phyloP scores from a whole-genome alignment of 2,797 vertebrate genomes.

The Agapornis canus region DNA sequence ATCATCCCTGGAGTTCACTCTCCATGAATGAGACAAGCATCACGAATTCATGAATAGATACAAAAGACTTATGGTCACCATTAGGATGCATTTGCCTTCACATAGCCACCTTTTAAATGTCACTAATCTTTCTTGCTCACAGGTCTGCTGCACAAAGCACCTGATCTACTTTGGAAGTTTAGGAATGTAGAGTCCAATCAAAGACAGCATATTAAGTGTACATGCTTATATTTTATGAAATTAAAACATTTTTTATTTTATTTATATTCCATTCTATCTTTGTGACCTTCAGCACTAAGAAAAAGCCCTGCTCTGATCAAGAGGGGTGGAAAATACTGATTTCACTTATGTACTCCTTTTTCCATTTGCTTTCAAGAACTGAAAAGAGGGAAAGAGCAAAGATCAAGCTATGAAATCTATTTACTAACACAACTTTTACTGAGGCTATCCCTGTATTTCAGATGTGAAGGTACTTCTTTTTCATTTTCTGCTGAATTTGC shows the following conservation, averaged over 20 bases:
- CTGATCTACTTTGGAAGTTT: slow-evolving; percentile 13
- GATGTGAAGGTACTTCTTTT: neutral
- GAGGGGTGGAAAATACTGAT: neutral
- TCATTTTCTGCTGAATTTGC: neutral
- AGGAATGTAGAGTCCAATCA: neutral
- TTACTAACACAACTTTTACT: neutral
- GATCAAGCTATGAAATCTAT: neutral
- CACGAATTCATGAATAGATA: slow-evolving; percentile 59
- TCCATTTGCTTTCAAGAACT: neutral
- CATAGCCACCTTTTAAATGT: neutral
- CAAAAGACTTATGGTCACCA: slow-evolving; percentile 50
- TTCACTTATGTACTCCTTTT: neutral
- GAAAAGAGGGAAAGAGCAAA: neutral
- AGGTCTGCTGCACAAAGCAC: neutral
- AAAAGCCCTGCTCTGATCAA: neutral
- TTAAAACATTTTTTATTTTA: neutral
- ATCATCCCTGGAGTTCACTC: slow-evolving; percentile 30
- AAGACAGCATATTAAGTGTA: neutral
- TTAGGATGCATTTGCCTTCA: slow-evolving; percentile 17
- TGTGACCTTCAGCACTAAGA: neutral
- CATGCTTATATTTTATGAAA: neutral
- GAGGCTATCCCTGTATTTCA: neutral
- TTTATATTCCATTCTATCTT: slow-evolving; percentile 4
- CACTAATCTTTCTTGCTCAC: slow-evolving; percentile 5
- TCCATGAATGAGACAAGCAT: neutral